Base-by-base conservation (phyloP, 2,888 invertebrate species). In the Pseudococcus longispinus region DNA sequence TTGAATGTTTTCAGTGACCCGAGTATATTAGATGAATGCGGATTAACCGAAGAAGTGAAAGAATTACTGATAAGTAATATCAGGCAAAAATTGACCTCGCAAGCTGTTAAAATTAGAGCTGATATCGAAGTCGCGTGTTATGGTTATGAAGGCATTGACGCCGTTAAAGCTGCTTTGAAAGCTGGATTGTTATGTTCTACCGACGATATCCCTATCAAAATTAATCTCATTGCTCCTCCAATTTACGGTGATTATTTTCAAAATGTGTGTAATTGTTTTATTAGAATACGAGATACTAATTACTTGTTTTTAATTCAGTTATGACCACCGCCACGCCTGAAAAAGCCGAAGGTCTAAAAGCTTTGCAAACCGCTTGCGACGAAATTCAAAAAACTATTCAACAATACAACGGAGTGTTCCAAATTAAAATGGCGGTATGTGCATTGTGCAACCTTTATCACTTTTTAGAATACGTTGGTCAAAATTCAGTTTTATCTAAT, bases 311-410 rank as follows among this genome's bases (percentile, higher is more conserved):
- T 37, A 6, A 9, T 6, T 90, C 90, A 95, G 98, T 99, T 88
- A 97, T 99, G 94, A 99, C 99, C 20, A 98, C 99, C 77, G 97
- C 98, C 42, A 99, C 99, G 0, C 96, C 99, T 37, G 99, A 99
- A 91, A 96, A 98, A 90, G 93, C 95, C 83, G 98, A 98, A 89
- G 99, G 99, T 2, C 92, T 99, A 80, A 96, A 95, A 91, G 95
- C 96, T 8, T 91, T 99, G 84, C 95, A 96, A 90, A 94, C 95
- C 89, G 98, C 98, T 20, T 96, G 99, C 88, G 95, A 96, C 88
- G 94, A 94, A 89, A 97, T 99, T 88, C 93, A 96, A 90, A 93
- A 93, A 88, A 95, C 94, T 88, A 99, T 99, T 88, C 93, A 93
- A 26, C 93, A 93, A 20, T 92, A 94, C 15, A 97, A 97, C 37